A percentile compares a stretch with the other conserved stretches of the same genome.
Evolutionary conservation across 2,113 vertebrate species (phyloP).

Genomic region (Brachyhypopomus occidentalis): DNA sequence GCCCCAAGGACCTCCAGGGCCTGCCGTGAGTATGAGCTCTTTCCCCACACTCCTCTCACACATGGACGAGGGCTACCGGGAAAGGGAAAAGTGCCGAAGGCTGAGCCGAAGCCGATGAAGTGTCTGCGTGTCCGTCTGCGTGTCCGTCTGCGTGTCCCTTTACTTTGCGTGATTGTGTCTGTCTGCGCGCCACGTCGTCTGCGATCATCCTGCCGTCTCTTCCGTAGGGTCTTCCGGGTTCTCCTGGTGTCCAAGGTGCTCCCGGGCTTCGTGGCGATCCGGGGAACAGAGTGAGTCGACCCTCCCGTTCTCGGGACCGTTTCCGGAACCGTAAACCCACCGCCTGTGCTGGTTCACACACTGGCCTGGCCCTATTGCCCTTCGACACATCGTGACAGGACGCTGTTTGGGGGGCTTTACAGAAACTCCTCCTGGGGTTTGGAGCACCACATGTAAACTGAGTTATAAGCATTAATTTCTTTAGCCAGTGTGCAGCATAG

Average conservation of each 20-base stretch:
- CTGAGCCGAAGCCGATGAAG: slow-evolving; percentile 58
- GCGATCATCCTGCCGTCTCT: slow-evolving; percentile 45
- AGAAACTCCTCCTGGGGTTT: background rate
- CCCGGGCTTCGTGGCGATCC: slow-evolving; percentile 87
- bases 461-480: too few species aligned
- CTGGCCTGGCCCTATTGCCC: too few species aligned
- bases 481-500: too few species aligned
- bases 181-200: slow-evolving; percentile 9
- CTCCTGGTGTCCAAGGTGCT: slow-evolving; percentile 87
- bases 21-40: slow-evolving; percentile 82
- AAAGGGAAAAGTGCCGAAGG: slow-evolving; percentile 66
- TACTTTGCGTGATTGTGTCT: too few species aligned
- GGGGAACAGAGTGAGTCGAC: slow-evolving; percentile 90
- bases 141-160: too few species aligned
- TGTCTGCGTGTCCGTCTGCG: background rate
- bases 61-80: slow-evolving; percentile 68
- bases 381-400: background rate
- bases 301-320: background rate
- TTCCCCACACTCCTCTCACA: slow-evolving; percentile 60
- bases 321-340: background rate
- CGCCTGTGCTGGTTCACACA: too few species aligned
- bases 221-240: slow-evolving; percentile 87
- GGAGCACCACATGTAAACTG: too few species aligned
- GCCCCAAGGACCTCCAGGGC: slow-evolving; percentile 87
- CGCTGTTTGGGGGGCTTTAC: background rate